These are phyloP conservation scores for Cinclus mexicanus DNA, from an alignment of 2,113 vertebrate species.

Conservation along the genomic window DNA sequence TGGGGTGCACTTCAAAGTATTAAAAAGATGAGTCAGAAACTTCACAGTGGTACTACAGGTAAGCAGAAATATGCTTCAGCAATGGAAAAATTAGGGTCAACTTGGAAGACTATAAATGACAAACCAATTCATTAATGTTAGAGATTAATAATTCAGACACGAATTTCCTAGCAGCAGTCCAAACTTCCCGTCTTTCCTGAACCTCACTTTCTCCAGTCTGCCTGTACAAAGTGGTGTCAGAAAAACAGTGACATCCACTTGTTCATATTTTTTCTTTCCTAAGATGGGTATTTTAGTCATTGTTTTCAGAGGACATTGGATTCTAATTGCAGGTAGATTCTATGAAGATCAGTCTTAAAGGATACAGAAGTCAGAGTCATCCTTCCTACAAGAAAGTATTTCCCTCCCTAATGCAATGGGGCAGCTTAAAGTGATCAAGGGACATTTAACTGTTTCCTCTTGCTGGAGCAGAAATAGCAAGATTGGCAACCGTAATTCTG, in stretches of 20 bases:
- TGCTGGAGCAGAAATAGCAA: not conserved
- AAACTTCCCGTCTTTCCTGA: not conserved
- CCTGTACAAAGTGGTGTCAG: not conserved
- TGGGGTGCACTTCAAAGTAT: not conserved
- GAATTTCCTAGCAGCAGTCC: not conserved
- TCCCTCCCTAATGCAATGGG: rapidly evolving
- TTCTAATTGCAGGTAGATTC: not conserved
- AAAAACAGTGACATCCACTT: not conserved
- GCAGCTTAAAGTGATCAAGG: not conserved
- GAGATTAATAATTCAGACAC: not conserved
- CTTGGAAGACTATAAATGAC: not conserved
- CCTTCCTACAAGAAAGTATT: not conserved
- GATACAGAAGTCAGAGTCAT: not conserved
- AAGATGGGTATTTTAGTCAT: not conserved
- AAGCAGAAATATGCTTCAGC: not conserved
- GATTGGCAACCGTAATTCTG: not conserved
- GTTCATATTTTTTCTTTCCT: not conserved
- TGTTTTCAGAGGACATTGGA: not conserved
- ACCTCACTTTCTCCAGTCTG: not conserved
- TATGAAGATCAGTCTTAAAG: not conserved
- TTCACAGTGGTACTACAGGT: not conserved
- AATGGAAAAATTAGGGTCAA: not conserved
- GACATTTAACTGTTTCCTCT: not conserved
- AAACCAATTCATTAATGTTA: not conserved
- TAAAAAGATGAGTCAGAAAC: not conserved